Evolutionary conservation across 2,888 invertebrate genomes (phyloP), one percentile per base, ranked within the genome.

Genomic region (Tetanocera ferruginea): DNA sequence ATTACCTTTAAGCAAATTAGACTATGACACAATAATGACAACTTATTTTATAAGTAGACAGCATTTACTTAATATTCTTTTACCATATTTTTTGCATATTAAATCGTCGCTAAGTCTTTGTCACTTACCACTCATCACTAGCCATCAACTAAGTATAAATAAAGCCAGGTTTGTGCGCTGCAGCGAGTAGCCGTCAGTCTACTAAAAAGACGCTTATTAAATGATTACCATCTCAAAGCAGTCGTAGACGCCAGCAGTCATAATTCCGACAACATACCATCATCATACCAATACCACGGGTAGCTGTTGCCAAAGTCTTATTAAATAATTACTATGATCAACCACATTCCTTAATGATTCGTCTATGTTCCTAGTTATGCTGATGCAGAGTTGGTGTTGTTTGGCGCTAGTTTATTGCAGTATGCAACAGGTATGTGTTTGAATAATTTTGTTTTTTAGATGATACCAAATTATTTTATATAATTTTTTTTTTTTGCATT

Each of bases 281-380:
- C 55, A 28, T 62, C 37, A 37, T 52, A 5, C 6, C 1, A 2
- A 64, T 34, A 64, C 28, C 6, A 31, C 64, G 25, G n/a, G 64
- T 34, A 64, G 37, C 19, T 43, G 37, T 43, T 67, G 67, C 37
- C 37, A 67, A 19, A n/a, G 57, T 34, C 37, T 55, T 37, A 72
- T 72, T 60, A 72, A 57, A 57, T 72, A 72, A 72, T 72, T 72
- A 57, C 72, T 60, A 52, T 34, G 52, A 52, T 69, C n/a, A n/a
- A 72, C 23, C 57, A 72, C 28, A 55, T 52, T 55, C 31, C 31
- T 70, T 17, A 55, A 51, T 70, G 23, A 25, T 4, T 52, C 31
- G 28, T 67, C 34, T 67, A 17, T 66, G 66, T 25, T 25, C 4
- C 43, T 43, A 43, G 43, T 60, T 37, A 49, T 37, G 66, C 6